A percentile compares a stretch with the other conserved stretches of the same genome.
Evolutionary conservation across 2,113 vertebrate genomes (phyloP).

Genomic region (Platysternon megacephalum): DNA sequence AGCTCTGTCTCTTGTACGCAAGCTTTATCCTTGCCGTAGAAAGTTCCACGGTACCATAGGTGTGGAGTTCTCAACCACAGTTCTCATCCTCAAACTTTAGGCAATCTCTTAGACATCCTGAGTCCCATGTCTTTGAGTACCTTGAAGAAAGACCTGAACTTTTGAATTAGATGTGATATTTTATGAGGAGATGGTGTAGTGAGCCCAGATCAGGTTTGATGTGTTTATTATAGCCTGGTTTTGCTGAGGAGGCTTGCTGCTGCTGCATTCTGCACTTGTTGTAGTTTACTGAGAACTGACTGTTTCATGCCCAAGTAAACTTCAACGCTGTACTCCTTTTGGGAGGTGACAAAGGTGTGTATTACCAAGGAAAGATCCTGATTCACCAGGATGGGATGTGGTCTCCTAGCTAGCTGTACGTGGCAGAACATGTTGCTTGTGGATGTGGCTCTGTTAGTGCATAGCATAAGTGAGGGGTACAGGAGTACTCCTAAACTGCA

Average conservation of each 20-base stretch:
- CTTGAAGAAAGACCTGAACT: not conserved
- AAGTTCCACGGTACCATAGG: not conserved
- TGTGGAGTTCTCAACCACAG: not conserved
- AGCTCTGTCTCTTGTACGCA: not conserved
- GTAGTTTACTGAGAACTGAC: not conserved
- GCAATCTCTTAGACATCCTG: not conserved
- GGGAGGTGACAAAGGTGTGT: not conserved
- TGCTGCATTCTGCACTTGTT: not conserved
- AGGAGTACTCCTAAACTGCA: not conserved
- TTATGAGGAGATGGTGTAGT: not conserved
- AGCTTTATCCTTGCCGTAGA: not conserved
- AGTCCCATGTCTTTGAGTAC: not conserved
- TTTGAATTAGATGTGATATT: not conserved
- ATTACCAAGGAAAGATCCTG: not conserved
- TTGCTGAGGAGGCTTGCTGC: not conserved
- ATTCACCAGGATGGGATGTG: not conserved
- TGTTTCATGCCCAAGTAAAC: fast-evolving
- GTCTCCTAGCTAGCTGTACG: fast-evolving
- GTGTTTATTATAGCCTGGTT: fast-evolving
- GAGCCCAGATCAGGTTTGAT: fast-evolving
- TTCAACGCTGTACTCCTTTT: fast-evolving
- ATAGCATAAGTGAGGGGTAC: not conserved
- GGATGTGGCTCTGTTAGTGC: not conserved
- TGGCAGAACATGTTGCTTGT: fast-evolving
- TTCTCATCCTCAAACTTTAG: not conserved